phyloP scores from a whole-genome alignment of 2,888 invertebrate genomes.

The Xanthia icteritia region DNA sequence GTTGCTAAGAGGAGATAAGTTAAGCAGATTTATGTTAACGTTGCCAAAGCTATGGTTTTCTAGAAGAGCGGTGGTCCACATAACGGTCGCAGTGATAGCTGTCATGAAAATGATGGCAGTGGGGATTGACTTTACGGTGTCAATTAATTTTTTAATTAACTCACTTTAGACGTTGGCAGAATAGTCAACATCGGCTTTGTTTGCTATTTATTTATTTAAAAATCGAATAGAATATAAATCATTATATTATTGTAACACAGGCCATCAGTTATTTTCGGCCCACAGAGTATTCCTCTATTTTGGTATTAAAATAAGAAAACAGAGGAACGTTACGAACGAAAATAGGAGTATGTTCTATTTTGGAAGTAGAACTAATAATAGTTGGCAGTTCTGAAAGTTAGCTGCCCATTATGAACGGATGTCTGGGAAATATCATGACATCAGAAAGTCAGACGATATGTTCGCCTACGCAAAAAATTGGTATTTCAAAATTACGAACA shows the following conservation, averaged over 20 bases:
- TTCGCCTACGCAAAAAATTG: not conserved
- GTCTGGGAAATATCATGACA: not conserved
- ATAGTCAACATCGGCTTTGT: no score
- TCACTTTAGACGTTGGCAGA: no score
- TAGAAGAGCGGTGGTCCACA: no score
- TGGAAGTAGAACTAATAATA: constrained; percentile 2
- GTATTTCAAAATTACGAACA: not conserved
- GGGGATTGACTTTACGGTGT: no score
- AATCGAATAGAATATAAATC: not conserved
- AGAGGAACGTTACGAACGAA: no score
- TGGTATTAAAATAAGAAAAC: no score
- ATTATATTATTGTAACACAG: not conserved
- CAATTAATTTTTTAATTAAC: no score
- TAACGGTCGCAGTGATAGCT: no score
- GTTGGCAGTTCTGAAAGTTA: not conserved
- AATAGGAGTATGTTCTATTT: constrained; percentile 1
- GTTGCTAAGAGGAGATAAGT: not conserved
- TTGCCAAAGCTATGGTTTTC: not conserved
- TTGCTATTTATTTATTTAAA: no score
- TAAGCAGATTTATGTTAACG: not conserved
- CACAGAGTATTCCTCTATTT: not conserved
- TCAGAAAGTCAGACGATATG: not conserved
- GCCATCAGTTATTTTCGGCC: not conserved
- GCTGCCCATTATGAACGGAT: not conserved
- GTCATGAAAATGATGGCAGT: no score